Conservation (phyloP, 1,140 invertebrate genomes). For the Lepidostoma basale region DNA sequence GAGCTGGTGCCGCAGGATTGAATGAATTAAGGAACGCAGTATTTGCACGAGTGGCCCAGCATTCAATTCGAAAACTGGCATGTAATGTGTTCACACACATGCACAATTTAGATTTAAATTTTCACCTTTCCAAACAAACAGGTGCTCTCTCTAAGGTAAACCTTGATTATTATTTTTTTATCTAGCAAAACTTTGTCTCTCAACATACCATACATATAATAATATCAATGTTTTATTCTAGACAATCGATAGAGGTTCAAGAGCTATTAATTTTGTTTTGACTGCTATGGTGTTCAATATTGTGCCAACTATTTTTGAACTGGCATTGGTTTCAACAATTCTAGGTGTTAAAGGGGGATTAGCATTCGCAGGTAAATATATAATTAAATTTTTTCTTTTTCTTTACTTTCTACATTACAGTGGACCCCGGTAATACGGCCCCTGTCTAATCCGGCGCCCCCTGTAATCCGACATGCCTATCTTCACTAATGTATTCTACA, state of each 20-base stretch:
- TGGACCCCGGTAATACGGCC: too few relatives aligned
- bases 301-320: slow-evolving; percentile 94
- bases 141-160: slow-evolving; percentile 68
- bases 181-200: background rate
- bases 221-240: slow-evolving; percentile 52
- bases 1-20: slow-evolving; percentile 87
- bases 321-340: slow-evolving; percentile 87
- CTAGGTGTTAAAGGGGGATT: slow-evolving; percentile 79
- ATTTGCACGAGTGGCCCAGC: slow-evolving; percentile 97
- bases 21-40: slow-evolving; percentile 98
- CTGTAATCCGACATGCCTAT: too few relatives aligned
- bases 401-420: background rate
- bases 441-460: too few relatives aligned
- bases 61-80: slow-evolving; percentile 93
- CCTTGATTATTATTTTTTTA: background rate
- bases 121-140: slow-evolving; percentile 94
- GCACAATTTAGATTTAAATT: slow-evolving; percentile 92
- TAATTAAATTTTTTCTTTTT: background rate
- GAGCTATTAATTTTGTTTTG: slow-evolving; percentile 97
- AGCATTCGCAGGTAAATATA: slow-evolving; percentile 69
- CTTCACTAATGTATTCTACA: too few relatives aligned
- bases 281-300: slow-evolving; percentile 97
- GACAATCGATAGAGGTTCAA: slow-evolving; percentile 86
- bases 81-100: slow-evolving; percentile 97
- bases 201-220: background rate